phyloP scores from a whole-genome alignment of 2,797 vertebrate species.

The Telmatherina bonti region DNA sequence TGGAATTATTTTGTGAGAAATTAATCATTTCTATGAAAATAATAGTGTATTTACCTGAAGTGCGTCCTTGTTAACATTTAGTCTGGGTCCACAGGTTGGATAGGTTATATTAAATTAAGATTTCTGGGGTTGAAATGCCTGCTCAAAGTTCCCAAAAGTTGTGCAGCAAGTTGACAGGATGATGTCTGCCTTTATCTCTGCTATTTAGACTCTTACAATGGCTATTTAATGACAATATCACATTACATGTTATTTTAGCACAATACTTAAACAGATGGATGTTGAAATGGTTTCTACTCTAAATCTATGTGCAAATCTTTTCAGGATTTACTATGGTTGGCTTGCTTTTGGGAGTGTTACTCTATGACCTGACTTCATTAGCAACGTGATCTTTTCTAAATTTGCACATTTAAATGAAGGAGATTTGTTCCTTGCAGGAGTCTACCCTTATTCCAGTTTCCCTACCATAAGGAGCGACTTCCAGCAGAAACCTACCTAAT shows the following conservation, averaged over 20 bases:
- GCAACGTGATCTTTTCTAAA: background rate
- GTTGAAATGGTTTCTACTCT: constrained; percentile 1
- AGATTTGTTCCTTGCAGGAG: background rate
- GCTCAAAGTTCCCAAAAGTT: constrained; percentile 38
- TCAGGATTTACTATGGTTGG: background rate
- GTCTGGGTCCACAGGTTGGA: constrained; percentile 35
- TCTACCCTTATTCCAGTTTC: background rate
- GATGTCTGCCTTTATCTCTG: constrained; percentile 41
- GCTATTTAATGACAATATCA: constrained; percentile 30
- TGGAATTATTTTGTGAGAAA: background rate
- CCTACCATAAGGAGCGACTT: background rate
- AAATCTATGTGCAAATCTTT: background rate
- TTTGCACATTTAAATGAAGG: too few relatives aligned
- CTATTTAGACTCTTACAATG: constrained; percentile 15
- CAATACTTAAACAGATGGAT: constrained; percentile 8
- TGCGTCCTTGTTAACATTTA: constrained; percentile 43
- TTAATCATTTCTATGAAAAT: background rate
- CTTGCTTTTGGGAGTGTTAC: too few relatives aligned
- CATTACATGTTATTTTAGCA: background rate
- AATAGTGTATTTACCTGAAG: constrained; percentile 28
- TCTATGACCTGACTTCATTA: background rate
- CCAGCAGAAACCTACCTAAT: constrained; percentile 84
- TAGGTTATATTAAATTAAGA: constrained; percentile 38
- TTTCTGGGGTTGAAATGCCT: constrained; percentile 54
- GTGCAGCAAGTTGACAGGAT: constrained; percentile 51